These are phyloP conservation scores for Heteractis magnifica DNA, from an alignment of 92 coral and sea anemone genomes.

Conservation along the genomic window DNA sequence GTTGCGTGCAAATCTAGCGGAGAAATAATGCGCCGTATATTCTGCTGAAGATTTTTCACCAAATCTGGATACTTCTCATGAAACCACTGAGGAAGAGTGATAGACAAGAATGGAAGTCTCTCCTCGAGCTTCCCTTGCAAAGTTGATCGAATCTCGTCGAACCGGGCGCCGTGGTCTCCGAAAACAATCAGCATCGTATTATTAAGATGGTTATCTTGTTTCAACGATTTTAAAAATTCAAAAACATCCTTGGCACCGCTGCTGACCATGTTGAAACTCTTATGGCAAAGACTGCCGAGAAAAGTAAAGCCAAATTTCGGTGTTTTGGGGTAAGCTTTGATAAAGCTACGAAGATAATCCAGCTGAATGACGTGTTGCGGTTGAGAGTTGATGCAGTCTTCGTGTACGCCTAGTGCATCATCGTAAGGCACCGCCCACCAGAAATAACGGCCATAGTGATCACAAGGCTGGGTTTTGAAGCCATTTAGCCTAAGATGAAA, in stretches of 20 bases:
- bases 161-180: conserved; percentile 79
- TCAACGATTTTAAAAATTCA: conserved; percentile 41
- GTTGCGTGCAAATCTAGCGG: conserved; percentile 77
- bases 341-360: conserved; percentile 63
- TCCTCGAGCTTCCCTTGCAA: conserved; percentile 80
- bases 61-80: conserved; percentile 28
- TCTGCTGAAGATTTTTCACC: conserved; percentile 46
- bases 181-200: conserved; percentile 67
- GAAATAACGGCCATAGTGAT: conserved; percentile 72
- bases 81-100: conserved; percentile 56
- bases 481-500: conserved; percentile 66
- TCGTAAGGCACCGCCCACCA: conserved; percentile 72
- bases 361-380: conserved; percentile 66
- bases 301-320: conserved; percentile 71
- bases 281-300: conserved; percentile 65
- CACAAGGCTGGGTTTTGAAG: conserved; percentile 57
- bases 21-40: conserved; percentile 52
- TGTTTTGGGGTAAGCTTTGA: conserved; percentile 54
- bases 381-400: conserved; percentile 60
- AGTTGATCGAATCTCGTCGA: conserved; percentile 63
- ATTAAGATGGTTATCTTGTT: conserved; percentile 45
- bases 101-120: conserved; percentile 65
- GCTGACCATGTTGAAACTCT: conserved; percentile 44
- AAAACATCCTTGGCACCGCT: conserved; percentile 51
- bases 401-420: conserved; percentile 37